Evolutionary conservation across 2,888 invertebrate species (phyloP).

Genomic region (Kryphioiulus occultus): DNA sequence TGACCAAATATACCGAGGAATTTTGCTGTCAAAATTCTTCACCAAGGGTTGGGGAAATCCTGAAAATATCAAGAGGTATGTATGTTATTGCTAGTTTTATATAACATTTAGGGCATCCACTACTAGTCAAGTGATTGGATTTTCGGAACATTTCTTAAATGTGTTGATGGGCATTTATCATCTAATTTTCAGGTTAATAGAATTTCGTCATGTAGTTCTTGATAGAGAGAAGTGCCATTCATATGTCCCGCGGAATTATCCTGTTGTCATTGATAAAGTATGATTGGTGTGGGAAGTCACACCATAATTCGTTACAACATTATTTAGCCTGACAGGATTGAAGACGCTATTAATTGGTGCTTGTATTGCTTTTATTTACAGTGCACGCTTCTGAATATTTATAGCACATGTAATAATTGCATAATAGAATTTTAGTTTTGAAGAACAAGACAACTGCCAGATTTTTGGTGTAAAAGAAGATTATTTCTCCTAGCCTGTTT

Average conservation of each 20-base stretch:
- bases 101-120: neutral
- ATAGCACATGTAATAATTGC: neutral
- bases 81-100: neutral
- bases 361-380: neutral
- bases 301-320: neutral
- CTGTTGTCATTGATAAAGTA: slow-evolving; percentile 86
- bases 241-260: slow-evolving; percentile 82
- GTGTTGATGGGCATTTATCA: neutral
- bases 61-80: slow-evolving; percentile 83
- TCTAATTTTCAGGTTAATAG: slow-evolving; percentile 78
- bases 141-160: neutral
- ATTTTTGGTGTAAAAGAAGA: neutral
- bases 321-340: neutral
- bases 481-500: neutral
- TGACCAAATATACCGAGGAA: slow-evolving; percentile 74
- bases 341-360: neutral
- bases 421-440: no score
- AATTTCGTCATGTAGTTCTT: slow-evolving; percentile 86
- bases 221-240: slow-evolving; percentile 82
- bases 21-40: slow-evolving; percentile 89
- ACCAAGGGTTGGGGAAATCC: slow-evolving; percentile 97
- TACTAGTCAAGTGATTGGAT: neutral
- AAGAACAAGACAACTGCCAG: no score
- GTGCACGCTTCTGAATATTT: neutral
- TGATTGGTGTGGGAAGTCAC: slow-evolving; percentile 56